Evolutionary conservation across 1,140 invertebrate species (phyloP).

Genomic region (Pachypeltis micranthus): DNA sequence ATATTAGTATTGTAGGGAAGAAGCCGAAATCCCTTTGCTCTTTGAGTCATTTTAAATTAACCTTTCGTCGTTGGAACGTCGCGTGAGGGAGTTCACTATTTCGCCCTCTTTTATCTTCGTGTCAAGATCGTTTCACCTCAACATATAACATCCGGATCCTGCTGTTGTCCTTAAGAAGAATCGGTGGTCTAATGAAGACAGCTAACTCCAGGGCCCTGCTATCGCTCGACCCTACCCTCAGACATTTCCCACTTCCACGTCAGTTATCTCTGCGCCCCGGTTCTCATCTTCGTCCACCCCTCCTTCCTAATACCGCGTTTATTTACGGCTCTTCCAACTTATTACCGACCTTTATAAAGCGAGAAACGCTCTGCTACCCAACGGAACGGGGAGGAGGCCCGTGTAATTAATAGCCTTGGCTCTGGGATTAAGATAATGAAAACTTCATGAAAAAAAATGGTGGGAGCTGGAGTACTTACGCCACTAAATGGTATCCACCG

Average conservation of each 20-base stretch:
- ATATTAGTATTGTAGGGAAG: background rate
- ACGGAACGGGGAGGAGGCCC: background rate
- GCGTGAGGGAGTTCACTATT: background rate
- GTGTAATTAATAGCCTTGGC: background rate
- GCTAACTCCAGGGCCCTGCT: background rate
- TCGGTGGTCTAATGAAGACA: slow-evolving; percentile 7
- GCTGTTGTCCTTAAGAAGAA: slow-evolving; percentile 1
- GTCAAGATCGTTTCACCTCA: background rate
- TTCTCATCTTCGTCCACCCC: too few relatives aligned
- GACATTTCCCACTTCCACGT: too few relatives aligned
- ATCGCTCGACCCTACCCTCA: background rate
- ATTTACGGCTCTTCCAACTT: background rate
- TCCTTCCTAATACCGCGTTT: too few relatives aligned
- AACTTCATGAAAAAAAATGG: too few relatives aligned
- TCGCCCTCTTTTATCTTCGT: background rate
- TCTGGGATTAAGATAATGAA: too few relatives aligned
- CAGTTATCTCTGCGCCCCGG: background rate
- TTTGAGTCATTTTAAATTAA: slow-evolving; percentile 5
- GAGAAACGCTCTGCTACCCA: too few relatives aligned
- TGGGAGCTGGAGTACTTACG: too few relatives aligned
- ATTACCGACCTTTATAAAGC: background rate
- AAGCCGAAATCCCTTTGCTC: too few relatives aligned
- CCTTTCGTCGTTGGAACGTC: background rate
- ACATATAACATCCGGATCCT: background rate
- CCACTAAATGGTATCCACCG: too few relatives aligned